Percentiles rank a stretch among this genome's conserved stretches.
These are phyloP conservation scores for Fukomys damarensis DNA, from an alignment of 2,113 vertebrate species.

Conservation along the genomic window DNA sequence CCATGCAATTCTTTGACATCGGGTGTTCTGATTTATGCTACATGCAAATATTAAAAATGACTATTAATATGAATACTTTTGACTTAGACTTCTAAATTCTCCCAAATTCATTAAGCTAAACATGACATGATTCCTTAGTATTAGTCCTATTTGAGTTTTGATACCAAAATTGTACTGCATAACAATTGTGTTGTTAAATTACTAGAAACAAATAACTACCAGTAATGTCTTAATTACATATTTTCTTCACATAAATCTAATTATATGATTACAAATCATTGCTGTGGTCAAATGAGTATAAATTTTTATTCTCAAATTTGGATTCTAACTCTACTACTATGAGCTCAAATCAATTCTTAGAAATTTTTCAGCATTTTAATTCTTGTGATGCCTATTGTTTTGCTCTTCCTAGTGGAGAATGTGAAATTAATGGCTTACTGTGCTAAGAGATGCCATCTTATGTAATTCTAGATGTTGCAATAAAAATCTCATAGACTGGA, in stretches of 20 bases:
- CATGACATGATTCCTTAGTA: neutral
- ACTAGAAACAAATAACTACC: neutral
- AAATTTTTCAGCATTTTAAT: neutral
- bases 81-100: neutral
- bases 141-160: neutral
- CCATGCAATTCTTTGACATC: neutral
- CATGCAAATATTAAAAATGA: neutral
- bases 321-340: neutral
- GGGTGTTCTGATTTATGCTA: neutral
- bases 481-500: neutral
- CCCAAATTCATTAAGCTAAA: neutral
- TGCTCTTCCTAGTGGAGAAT: neutral
- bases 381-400: neutral
- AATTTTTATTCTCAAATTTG: conserved; percentile 44
- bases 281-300: neutral
- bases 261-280: neutral
- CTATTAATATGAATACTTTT: neutral
- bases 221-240: neutral
- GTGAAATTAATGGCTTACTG: neutral
- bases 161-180: neutral
- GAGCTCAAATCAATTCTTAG: neutral
- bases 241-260: neutral
- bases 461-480: neutral
- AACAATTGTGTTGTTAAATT: neutral
- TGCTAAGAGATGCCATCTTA: neutral